Base-by-base conservation (phyloP, 2,888 invertebrate species). In the Bombylius discolor region DNA sequence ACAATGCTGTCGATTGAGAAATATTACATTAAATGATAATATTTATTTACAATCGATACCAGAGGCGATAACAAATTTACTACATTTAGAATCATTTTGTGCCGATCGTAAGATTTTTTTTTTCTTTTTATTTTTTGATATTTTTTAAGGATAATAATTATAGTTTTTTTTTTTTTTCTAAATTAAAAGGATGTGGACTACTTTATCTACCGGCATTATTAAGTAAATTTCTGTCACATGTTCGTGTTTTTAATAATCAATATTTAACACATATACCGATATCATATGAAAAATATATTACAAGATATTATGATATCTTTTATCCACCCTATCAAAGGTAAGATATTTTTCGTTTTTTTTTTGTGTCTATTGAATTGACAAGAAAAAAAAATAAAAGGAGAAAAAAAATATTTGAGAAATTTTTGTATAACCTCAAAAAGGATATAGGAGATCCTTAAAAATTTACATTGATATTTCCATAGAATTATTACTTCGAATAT, bases 181-280 rank as follows among this genome's bases (percentile, higher is more conserved):
- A n/a, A n/a, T n/a, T n/a, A n/a, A n/a, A 55, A 74, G 74, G 71
- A 57, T 73, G 74, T 55, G 62, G 68, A 46, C 64, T 74, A 49
- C 53, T 71, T 13, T 72, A 73, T 60, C 61, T 74, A 42, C 74
- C 73, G 48, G 68, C 68, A 48, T 67, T 72, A 4, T 64, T 73
- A 58, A 67, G 72, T 32, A 68, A 69, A 61, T 70, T 70, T 48
- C 61, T 74, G 46, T 69, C 67, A 58, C 67, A 70, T 57, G 66
- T 73, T 55, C 67, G 72, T 56, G 69, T 74, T 58, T 73, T 73
- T 60, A 71, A 72, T 61, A 74, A 74, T 62, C 65, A 68, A 45
- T 63, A 66, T 48, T 65, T 74, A 45, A 71, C 71, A 39, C 72
- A 74, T 61, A 69, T 73, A 61, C 73, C 73, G 44, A 68, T 72